Percentiles rank a stretch among this genome's conserved stretches.
These are phyloP conservation scores for Trissolcus japonicus DNA, from an alignment of 2,888 invertebrate genomes.

Conservation along the genomic window DNA sequence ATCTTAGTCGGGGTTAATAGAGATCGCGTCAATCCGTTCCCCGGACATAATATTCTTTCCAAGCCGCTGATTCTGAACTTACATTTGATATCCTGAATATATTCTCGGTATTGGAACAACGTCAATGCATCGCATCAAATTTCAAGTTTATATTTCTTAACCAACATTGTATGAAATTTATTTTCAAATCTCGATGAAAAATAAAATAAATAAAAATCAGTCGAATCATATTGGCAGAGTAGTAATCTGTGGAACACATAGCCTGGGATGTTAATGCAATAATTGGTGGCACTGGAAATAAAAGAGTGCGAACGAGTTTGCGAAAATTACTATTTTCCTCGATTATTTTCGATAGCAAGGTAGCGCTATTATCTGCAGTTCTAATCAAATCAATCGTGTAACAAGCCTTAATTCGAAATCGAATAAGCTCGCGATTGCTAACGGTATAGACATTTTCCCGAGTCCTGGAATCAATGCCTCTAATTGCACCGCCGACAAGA, in stretches of 20 bases:
- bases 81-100: not conserved
- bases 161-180: no score
- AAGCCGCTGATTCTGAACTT: not conserved
- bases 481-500: constrained; percentile 59
- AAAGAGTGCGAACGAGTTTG: constrained; percentile 52
- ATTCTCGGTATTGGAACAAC: not conserved
- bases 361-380: constrained; percentile 62
- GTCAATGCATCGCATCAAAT: no score
- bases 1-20: constrained; percentile 67
- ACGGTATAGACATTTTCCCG: constrained; percentile 63
- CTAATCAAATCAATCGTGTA: constrained; percentile 66
- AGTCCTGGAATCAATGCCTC: constrained; percentile 55
- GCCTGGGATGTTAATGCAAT: no score
- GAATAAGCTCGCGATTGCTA: constrained; percentile 63
- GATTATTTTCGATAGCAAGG: constrained; percentile 60
- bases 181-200: no score
- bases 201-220: no score
- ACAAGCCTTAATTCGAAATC: constrained; percentile 63
- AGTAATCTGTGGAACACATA: constrained; percentile 2
- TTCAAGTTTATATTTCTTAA: no score
- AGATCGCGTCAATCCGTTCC: constrained; percentile 68
- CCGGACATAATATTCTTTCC: constrained; percentile 60
- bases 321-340: constrained; percentile 57
- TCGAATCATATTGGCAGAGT: no score
- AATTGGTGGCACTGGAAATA: not conserved